Conservation (phyloP, 2,888 invertebrate species). For the Scaptomyza polygonia region DNA sequence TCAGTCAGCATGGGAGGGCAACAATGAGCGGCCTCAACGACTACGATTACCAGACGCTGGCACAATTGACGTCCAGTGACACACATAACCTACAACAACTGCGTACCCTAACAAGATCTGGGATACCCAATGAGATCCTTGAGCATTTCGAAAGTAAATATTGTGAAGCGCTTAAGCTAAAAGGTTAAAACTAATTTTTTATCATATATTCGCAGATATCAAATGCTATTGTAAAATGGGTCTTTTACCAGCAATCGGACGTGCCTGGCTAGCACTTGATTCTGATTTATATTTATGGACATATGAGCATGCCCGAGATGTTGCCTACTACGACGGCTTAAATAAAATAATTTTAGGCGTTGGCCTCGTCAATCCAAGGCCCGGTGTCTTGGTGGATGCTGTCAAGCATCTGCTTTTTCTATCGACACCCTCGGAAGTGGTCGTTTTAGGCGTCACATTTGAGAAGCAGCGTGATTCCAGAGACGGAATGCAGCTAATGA, state of each 20-base stretch:
- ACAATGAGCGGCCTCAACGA: constrained; percentile 96
- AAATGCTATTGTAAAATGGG: constrained; percentile 99
- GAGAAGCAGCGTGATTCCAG: constrained; percentile 66
- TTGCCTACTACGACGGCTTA: constrained; percentile 98
- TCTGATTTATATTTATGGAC: constrained; percentile 98
- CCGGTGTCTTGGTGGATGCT: constrained; percentile 94
- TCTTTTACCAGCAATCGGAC: constrained; percentile 96
- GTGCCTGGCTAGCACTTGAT: constrained; percentile 99
- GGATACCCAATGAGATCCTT: constrained; percentile 96
- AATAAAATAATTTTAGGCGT: constrained; percentile 97
- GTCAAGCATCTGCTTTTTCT: constrained; percentile 96
- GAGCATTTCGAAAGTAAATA: constrained; percentile 95
- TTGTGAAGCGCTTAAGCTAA: constrained; percentile 19
- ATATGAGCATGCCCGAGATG: constrained; percentile 96
- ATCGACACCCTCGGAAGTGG: constrained; percentile 97
- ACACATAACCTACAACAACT: constrained; percentile 90
- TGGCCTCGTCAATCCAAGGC: constrained; percentile 94
- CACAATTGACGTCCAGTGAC: constrained; percentile 88
- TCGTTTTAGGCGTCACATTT: constrained; percentile 85
- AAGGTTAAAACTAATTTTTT: neutral
- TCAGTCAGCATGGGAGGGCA: constrained; percentile 89
- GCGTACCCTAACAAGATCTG: constrained; percentile 92
- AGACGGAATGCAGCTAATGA: constrained; percentile 93
- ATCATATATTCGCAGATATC: constrained; percentile 88
- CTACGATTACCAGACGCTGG: constrained; percentile 94